Evolutionary conservation across 2,888 invertebrate species (phyloP).

Genomic region (Tetropium fuscum): DNA sequence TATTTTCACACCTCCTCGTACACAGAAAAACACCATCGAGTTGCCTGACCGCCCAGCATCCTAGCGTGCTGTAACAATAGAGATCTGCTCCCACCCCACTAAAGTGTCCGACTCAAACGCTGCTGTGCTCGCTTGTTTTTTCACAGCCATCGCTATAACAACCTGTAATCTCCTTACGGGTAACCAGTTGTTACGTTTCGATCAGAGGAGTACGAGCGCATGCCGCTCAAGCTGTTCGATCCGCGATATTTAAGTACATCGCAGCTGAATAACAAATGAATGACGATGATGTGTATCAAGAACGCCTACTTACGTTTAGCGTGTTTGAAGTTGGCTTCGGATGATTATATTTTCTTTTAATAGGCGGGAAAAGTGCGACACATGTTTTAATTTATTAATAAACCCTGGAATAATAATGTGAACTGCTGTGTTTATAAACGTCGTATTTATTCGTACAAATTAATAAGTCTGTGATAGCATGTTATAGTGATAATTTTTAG

Average conservation of each 20-base stretch:
- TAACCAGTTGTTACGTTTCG: conserved; percentile 48
- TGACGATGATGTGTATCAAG: conserved; percentile 46
- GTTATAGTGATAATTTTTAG: conserved; percentile 17
- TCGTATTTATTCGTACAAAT: conserved; percentile 23
- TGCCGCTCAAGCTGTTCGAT: conserved; percentile 2
- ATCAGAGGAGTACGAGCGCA: conserved; percentile 9
- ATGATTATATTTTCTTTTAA: conserved; percentile 34
- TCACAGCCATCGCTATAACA: conserved; percentile 63
- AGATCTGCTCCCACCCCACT: conserved; percentile 49
- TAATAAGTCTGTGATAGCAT: conserved; percentile 22
- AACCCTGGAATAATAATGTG: conserved; percentile 25
- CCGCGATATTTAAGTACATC: conserved; percentile 21
- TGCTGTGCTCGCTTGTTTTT: conserved; percentile 59
- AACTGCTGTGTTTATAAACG: conserved; percentile 26
- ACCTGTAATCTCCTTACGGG: conserved; percentile 62
- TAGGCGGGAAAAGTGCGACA: conserved; percentile 25
- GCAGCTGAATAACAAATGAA: conserved; percentile 41
- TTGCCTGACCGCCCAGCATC: conserved; percentile 35
- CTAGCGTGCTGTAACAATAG: conserved; percentile 54
- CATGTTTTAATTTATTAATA: conserved; percentile 21
- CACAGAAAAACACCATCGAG: conserved; percentile 18
- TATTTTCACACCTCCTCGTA: conserved; percentile 41
- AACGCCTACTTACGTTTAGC: conserved; percentile 46
- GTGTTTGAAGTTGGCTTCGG: conserved; percentile 45
- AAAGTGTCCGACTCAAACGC: conserved; percentile 50